phyloP scores from a whole-genome alignment of 92 coral and sea anemone species.

The Scolanthus callimorphus region DNA sequence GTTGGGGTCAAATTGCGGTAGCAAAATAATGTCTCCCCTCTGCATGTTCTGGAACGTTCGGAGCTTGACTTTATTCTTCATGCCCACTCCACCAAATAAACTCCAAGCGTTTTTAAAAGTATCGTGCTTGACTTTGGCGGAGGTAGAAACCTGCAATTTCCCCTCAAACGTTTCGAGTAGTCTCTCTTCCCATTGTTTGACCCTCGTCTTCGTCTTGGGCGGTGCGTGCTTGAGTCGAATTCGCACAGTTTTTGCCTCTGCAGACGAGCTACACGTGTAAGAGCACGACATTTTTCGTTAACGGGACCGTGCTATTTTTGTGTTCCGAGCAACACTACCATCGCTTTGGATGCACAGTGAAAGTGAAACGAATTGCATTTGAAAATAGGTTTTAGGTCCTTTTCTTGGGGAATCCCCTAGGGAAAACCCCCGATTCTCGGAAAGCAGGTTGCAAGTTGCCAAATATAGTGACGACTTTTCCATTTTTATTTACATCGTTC shows the following conservation, averaged over 20 bases:
- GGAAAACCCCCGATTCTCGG: too few species aligned
- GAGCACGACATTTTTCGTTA: too few species aligned
- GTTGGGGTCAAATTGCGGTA: slow-evolving; percentile 60
- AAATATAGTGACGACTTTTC: too few species aligned
- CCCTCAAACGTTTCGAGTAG: slow-evolving; percentile 5
- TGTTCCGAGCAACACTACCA: too few species aligned
- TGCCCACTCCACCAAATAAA: not conserved
- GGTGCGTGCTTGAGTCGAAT: not conserved
- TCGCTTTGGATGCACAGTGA: too few species aligned
- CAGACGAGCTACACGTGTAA: too few species aligned
- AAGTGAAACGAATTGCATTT: too few species aligned
- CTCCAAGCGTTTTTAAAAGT: not conserved
- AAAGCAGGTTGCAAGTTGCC: too few species aligned
- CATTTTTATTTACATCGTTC: too few species aligned
- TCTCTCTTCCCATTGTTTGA: slow-evolving; percentile 13
- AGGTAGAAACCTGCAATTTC: not conserved
- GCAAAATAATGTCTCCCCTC: slow-evolving; percentile 12
- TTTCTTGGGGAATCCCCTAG: too few species aligned
- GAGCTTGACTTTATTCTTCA: slow-evolving; percentile 11
- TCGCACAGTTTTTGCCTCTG: not conserved
- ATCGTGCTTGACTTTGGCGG: slow-evolving; percentile 1
- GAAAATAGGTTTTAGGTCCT: too few species aligned
- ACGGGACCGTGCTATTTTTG: too few species aligned
- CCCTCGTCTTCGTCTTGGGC: not conserved
- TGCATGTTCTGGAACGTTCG: slow-evolving; percentile 17